Evolutionary conservation across 2,888 invertebrate genomes (phyloP).

Genomic region (Junonia oenone): DNA sequence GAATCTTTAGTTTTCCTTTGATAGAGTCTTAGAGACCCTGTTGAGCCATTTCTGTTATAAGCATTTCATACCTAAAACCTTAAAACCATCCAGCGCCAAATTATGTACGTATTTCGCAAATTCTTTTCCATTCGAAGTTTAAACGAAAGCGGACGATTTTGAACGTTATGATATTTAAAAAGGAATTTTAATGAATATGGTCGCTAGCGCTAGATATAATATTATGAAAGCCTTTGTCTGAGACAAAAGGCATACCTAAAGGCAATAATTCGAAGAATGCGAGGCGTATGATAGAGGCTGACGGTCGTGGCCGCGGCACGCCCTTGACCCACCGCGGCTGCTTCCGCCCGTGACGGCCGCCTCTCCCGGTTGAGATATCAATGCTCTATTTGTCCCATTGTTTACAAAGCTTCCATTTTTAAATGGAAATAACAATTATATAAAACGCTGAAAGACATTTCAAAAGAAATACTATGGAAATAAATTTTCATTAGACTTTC

Average conservation of each 20-base stretch:
- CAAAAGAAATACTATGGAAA: background rate
- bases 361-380: constrained; percentile 38
- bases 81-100: too few species aligned
- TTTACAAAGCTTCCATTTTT: constrained; percentile 17
- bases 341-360: constrained; percentile 41
- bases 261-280: constrained; percentile 43
- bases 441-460: background rate
- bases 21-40: too few species aligned
- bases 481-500: background rate
- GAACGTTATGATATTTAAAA: background rate
- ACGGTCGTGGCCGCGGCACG: constrained; percentile 44
- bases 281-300: constrained; percentile 35
- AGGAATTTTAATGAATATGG: constrained; percentile 2
- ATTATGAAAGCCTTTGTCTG: constrained; percentile 25
- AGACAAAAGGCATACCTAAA: constrained; percentile 37
- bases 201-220: constrained; percentile 15
- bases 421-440: background rate
- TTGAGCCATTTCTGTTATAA: background rate
- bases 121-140: background rate
- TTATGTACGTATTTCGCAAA: background rate
- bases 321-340: constrained; percentile 55
- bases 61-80: background rate
- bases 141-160: background rate
- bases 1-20: background rate
- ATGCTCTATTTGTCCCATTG: constrained; percentile 35